A percentile compares a stretch with the other conserved stretches of the same genome.
phyloP scores from a whole-genome alignment of 1,140 invertebrate genomes.

The Scaptomyza hsui region DNA sequence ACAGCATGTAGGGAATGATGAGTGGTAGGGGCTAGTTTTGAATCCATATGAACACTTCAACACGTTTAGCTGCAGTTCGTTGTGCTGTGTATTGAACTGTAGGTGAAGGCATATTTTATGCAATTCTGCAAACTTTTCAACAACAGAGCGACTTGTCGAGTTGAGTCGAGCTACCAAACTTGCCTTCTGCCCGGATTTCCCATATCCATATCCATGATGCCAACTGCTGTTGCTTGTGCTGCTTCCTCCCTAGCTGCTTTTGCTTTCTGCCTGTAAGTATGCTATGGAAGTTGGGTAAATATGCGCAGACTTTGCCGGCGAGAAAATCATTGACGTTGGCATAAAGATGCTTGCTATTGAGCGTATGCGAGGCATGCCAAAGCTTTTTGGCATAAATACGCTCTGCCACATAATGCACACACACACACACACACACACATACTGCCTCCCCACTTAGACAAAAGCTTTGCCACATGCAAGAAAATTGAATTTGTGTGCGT shows the following conservation, averaged over 20 bases:
- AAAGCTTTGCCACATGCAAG: conserved; percentile 31
- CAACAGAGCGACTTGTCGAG: conserved; percentile 16
- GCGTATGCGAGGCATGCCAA: conserved; percentile 53
- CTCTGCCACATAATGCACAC: conserved; percentile 59
- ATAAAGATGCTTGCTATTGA: conserved; percentile 56
- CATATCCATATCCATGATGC: conserved; percentile 6
- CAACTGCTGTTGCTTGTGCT: background rate
- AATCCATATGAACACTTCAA: conserved; percentile 44
- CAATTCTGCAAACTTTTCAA: conserved; percentile 47
- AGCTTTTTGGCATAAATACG: conserved; percentile 65
- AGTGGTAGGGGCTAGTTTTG: background rate
- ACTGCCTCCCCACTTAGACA: conserved; percentile 26
- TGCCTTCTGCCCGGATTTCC: conserved; percentile 26
- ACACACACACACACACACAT: background rate
- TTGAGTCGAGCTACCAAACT: conserved; percentile 25
- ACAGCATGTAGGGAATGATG: background rate
- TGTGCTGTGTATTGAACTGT: conserved; percentile 21
- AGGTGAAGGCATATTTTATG: conserved; percentile 52
- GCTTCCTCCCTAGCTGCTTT: background rate
- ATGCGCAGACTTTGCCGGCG: conserved; percentile 35
- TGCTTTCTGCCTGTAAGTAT: conserved; percentile 39
- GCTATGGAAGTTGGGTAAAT: conserved; percentile 55
- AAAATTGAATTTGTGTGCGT: conserved; percentile 65
- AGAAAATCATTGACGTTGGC: conserved; percentile 18
- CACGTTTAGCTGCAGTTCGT: conserved; percentile 22